Evolutionary conservation across 2,113 vertebrate genomes (phyloP), one percentile per base, ranked within the genome.

Genomic region (Bubo bubo): DNA sequence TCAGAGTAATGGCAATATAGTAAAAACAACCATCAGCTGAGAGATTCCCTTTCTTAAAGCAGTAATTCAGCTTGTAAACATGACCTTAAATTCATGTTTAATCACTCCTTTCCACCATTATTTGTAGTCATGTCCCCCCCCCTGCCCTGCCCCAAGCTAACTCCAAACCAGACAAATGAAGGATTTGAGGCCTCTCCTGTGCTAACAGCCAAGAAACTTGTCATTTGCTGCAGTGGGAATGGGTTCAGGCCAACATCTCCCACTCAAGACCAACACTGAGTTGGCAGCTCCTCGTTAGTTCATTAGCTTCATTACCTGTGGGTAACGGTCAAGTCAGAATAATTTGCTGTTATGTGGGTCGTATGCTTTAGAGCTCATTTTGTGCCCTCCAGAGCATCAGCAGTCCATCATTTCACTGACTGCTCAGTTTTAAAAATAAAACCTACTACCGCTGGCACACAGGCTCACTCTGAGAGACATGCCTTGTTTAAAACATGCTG

Each of bases 271-370:
- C 91, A 72, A 88, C 26, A 32, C 50, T n/a, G 13, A 32, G 35
- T 15, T 76, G 43, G 76, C 59, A 95, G 76, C 80, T 94, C 85
- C 88, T 89, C 1, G 0, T 86, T 86, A 88, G 68, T 59, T 84
- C 79, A 80, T 97, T 90, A 94, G 67, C 81, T 91, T 95, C 90
- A 74, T 85, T 95, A 88, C 70, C 81, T 87, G 72, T 77, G 79
- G 79, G 92, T 96, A 82, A 95, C 0, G 81, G 93, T 97, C 96
- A 97, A 95, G 71, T 82, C 79, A 94, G 86, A 97, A 95, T 97
- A 96, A 96, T 96, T 95, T 89, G 79, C 73, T 77, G 21, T 35
- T 96, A 58, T 91, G 90, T 96, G 93, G 97, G 93, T 97, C 8
- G 3, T 37, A 79, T 89, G 71, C 41, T 93, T 64, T 41, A 81